A percentile compares a stretch with the other conserved stretches of the same genome.
These are phyloP conservation scores for Notolepis coatsorum DNA, from an alignment of 2,797 vertebrate species.

Conservation along the genomic window DNA sequence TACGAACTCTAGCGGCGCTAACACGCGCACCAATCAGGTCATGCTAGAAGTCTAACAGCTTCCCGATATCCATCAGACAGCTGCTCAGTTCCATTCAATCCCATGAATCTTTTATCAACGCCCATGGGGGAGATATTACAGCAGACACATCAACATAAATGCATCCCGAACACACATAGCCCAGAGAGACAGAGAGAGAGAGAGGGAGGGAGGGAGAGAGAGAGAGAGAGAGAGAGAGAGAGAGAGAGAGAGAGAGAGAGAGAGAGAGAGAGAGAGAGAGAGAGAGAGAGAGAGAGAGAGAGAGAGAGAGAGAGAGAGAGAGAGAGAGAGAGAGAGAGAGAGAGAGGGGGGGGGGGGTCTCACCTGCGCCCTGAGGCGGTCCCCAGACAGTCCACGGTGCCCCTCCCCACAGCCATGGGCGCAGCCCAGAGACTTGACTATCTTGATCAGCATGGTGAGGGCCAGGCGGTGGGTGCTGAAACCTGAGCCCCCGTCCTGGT, in stretches of 20 bases:
- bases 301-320: too few relatives aligned
- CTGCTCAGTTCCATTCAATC: too few relatives aligned
- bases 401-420: slow-evolving; percentile 98
- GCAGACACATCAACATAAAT: too few relatives aligned
- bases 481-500: slow-evolving; percentile 83
- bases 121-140: too few relatives aligned
- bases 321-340: background rate
- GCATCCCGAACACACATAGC: too few relatives aligned
- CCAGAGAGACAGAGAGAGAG: too few relatives aligned
- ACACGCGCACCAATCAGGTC: too few relatives aligned
- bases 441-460: slow-evolving; percentile 98
- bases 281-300: background rate
- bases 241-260: background rate
- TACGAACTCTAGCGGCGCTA: too few relatives aligned
- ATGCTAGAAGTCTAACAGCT: too few relatives aligned
- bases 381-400: slow-evolving; percentile 96
- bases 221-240: background rate
- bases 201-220: too few relatives aligned
- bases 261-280: background rate
- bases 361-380: slow-evolving; percentile 96
- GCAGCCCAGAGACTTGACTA: slow-evolving; percentile 97
- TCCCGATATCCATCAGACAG: too few relatives aligned
- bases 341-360: background rate
- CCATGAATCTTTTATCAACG: too few relatives aligned
- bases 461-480: slow-evolving; percentile 93